Conservation (phyloP, 2,888 invertebrate genomes). For the Hypsopygia costalis region DNA sequence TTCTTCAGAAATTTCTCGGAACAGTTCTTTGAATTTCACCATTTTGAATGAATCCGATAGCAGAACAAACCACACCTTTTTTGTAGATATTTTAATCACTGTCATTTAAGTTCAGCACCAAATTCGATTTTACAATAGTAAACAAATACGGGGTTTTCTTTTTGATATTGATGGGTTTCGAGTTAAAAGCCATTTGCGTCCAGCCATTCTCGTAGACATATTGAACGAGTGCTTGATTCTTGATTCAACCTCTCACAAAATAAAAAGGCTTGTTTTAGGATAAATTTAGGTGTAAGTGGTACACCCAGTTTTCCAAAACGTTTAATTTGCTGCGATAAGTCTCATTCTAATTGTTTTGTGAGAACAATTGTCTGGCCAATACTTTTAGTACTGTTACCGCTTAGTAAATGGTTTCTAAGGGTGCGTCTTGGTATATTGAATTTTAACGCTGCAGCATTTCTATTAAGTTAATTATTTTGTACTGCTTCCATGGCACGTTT, state of each 20-base stretch:
- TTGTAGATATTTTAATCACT: too few species aligned
- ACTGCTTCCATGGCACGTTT: constrained; percentile 24
- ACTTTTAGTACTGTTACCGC: constrained; percentile 19
- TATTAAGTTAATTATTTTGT: constrained; percentile 25
- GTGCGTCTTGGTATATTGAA: constrained; percentile 24
- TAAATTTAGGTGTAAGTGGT: constrained; percentile 27
- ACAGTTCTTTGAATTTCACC: too few species aligned
- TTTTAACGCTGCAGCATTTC: constrained; percentile 20
- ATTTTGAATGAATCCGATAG: too few species aligned
- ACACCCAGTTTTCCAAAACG: constrained; percentile 26
- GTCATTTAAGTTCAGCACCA: too few species aligned
- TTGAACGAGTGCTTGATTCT: background rate
- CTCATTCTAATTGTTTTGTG: constrained; percentile 23
- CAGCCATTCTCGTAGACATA: constrained; percentile 8
- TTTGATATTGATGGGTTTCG: constrained; percentile 10
- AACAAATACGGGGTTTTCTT: too few species aligned
- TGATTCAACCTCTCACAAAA: background rate
- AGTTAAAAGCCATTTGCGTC: constrained; percentile 14
- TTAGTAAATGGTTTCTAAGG: constrained; percentile 25
- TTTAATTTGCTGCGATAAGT: constrained; percentile 26
- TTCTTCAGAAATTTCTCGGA: too few species aligned
- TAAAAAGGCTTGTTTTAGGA: constrained; percentile 6
- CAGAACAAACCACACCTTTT: too few species aligned
- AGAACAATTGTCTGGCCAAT: constrained; percentile 22
- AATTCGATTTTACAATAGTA: too few species aligned